Percentiles rank a stretch among this genome's conserved stretches.
These are phyloP conservation scores for Zaprionus africanus DNA, from an alignment of 1,140 invertebrate species.

Conservation along the genomic window DNA sequence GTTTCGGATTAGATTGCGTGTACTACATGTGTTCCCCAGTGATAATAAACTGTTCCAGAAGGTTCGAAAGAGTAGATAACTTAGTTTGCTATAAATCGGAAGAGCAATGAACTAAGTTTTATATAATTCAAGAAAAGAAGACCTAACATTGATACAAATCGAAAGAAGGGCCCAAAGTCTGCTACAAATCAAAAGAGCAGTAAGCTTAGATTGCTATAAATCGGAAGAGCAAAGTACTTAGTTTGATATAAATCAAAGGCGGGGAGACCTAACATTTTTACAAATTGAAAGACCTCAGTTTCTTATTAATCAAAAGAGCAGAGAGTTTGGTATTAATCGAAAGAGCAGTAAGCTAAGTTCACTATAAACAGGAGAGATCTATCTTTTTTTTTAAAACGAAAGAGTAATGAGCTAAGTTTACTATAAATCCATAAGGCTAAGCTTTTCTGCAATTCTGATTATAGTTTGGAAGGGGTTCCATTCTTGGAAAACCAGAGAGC, in stretches of 20 bases:
- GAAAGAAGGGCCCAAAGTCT: background rate
- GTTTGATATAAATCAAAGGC: background rate
- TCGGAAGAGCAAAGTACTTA: background rate
- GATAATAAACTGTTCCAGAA: background rate
- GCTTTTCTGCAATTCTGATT: too few relatives aligned
- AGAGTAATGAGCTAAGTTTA: background rate
- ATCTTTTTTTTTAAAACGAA: too few relatives aligned
- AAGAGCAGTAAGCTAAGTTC: background rate
- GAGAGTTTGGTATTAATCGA: background rate
- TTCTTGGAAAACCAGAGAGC: background rate
- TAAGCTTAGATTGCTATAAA: background rate
- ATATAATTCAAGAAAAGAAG: too few relatives aligned
- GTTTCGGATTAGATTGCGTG: background rate
- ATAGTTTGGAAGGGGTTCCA: too few relatives aligned
- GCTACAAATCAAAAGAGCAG: background rate
- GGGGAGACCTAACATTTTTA: background rate
- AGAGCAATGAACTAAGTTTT: background rate
- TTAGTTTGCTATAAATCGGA: background rate
- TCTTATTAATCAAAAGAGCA: background rate
- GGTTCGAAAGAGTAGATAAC: background rate
- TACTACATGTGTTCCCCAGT: background rate
- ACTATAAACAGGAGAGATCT: too few relatives aligned
- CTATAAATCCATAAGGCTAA: background rate
- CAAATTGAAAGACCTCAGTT: background rate
- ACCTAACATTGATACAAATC: too few relatives aligned